A percentile compares a stretch with the other conserved stretches of the same genome.
These are phyloP conservation scores for Drosophila truncata DNA, from an alignment of 1,140 invertebrate genomes.

Conservation along the genomic window DNA sequence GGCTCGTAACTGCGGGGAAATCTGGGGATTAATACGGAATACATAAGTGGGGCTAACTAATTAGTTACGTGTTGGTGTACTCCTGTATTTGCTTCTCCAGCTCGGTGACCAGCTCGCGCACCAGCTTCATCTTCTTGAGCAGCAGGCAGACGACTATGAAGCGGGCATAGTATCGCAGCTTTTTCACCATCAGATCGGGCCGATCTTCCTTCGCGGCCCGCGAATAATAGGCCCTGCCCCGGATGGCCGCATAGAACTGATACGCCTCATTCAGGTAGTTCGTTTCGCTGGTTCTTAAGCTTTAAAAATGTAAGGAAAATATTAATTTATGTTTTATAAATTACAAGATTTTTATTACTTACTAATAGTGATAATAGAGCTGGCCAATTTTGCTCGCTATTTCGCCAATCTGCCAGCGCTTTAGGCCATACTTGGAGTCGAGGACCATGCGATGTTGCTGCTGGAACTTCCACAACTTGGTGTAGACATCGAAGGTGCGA, in stretches of 20 bases:
- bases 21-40: constrained; percentile 33
- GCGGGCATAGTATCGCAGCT: constrained; percentile 97
- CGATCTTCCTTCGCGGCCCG: constrained; percentile 97
- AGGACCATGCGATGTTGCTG: constrained; percentile 97
- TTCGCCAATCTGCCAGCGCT: constrained; percentile 99
- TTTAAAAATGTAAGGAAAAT: constrained; percentile 78
- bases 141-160: constrained; percentile 98
- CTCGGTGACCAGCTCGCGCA: constrained; percentile 96
- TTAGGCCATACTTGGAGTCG: constrained; percentile 97
- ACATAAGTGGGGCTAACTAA: constrained; percentile 12
- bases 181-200: constrained; percentile 99
- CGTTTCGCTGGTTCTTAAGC: constrained; percentile 97
- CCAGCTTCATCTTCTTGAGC: constrained; percentile 97
- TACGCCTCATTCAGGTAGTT: constrained; percentile 98
- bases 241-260: constrained; percentile 98
- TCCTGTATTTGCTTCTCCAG: constrained; percentile 96
- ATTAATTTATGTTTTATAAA: not conserved
- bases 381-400: constrained; percentile 99
- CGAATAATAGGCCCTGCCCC: constrained; percentile 97
- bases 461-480: constrained; percentile 99
- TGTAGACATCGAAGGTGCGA: constrained; percentile 98
- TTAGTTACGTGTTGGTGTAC: constrained; percentile 92
- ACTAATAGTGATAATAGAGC: constrained; percentile 99
- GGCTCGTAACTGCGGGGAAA: constrained; percentile 91
- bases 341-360: constrained; percentile 85